phyloP scores from a whole-genome alignment of 2,797 vertebrate genomes.

The Limnodromus scolopaceus region DNA sequence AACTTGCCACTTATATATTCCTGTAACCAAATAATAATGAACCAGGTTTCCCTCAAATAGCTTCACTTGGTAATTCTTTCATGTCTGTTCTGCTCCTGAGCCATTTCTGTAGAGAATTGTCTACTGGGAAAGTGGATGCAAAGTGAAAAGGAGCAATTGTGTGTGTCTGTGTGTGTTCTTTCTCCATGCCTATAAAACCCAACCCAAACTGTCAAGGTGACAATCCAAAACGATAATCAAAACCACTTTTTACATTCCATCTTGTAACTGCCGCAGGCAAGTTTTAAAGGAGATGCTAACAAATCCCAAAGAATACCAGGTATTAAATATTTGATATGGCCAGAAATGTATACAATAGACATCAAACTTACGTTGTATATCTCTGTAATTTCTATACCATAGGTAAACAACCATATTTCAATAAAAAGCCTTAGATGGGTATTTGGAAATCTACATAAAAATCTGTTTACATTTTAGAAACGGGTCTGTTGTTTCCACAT shows the following conservation, averaged over 20 bases:
- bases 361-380: conserved; percentile 65
- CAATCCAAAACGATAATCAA: conserved; percentile 87
- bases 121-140: conserved; percentile 72
- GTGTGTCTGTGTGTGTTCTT: conserved; percentile 71
- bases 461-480: conserved; percentile 64
- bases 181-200: conserved; percentile 75
- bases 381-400: conserved; percentile 70
- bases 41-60: conserved; percentile 48
- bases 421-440: conserved; percentile 40
- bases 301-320: conserved; percentile 82
- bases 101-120: conserved; percentile 69
- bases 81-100: conserved; percentile 74
- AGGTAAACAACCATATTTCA: conserved; percentile 53
- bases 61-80: conserved; percentile 73
- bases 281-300: conserved; percentile 85
- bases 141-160: conserved; percentile 67
- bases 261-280: conserved; percentile 84
- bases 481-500: conserved; percentile 24
- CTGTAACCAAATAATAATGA: conserved; percentile 41
- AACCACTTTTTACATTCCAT: conserved; percentile 81
- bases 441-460: conserved; percentile 64
- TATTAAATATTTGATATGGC: conserved; percentile 84
- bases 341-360: conserved; percentile 77
- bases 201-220: conserved; percentile 84
- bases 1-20: conserved; percentile 36